phyloP scores from a whole-genome alignment of 64 coral and sea anemone genomes.

The Astreopora myriophthalma region DNA sequence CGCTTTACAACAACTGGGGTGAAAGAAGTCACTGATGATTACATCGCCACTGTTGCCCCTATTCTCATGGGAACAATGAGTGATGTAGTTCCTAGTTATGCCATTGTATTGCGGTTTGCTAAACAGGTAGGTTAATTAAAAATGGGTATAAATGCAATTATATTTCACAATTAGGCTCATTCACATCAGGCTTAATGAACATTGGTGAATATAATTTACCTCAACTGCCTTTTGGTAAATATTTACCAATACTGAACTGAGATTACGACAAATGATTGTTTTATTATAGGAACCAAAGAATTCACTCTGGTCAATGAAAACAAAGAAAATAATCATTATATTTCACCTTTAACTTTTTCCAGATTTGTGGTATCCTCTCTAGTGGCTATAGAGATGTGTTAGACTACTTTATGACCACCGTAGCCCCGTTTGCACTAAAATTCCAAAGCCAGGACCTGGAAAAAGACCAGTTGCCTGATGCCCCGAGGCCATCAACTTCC shows the following conservation, averaged over 20 bases:
- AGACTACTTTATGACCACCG: neutral
- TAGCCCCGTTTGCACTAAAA: slow-evolving; percentile 5
- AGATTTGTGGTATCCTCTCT: slow-evolving; percentile 13
- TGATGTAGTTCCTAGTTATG: slow-evolving; percentile 21
- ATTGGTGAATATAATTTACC: neutral
- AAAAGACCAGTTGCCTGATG: neutral
- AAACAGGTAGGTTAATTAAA: neutral
- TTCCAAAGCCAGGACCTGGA: slow-evolving; percentile 10
- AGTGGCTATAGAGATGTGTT: neutral
- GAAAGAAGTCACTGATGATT: slow-evolving; percentile 15
- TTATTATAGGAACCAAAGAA: neutral
- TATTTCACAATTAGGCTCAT: neutral
- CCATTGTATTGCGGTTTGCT: slow-evolving; percentile 32
- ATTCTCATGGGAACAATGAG: slow-evolving; percentile 11
- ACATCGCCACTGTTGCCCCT: slow-evolving; percentile 20
- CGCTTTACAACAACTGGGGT: neutral
- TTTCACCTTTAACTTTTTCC: neutral
- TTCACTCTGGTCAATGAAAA: neutral
- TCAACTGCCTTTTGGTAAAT: neutral
- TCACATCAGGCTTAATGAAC: neutral
- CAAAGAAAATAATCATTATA: neutral
- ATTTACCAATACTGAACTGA: neutral
- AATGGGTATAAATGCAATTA: neutral
- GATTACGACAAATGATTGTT: neutral
- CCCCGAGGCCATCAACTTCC: neutral